Conservation (phyloP, 2,113 vertebrate species). For the Cariama cristata region DNA sequence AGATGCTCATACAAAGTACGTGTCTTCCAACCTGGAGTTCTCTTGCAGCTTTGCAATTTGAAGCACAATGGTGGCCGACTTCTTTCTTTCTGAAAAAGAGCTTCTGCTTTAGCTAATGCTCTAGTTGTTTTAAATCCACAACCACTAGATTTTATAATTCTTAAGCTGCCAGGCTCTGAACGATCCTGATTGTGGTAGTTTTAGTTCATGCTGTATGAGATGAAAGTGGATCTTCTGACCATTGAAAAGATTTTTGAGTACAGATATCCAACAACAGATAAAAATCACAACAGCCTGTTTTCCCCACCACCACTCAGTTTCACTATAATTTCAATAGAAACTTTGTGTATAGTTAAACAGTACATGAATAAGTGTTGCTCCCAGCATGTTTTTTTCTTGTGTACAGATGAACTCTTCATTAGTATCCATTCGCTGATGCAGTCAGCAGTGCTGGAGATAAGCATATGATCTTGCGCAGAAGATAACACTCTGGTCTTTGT, state of each 20-base stretch:
- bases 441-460: not conserved
- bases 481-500: not conserved
- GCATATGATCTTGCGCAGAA: not conserved
- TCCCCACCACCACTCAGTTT: not conserved
- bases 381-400: not conserved
- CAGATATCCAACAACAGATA: not conserved
- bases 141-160: not conserved
- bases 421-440: not conserved
- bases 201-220: not conserved
- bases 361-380: not conserved
- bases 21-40: not conserved
- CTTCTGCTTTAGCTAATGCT: not conserved
- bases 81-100: not conserved
- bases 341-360: not conserved
- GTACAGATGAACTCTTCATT: not conserved
- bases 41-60: not conserved
- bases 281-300: not conserved
- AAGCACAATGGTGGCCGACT: not conserved
- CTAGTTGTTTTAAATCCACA: not conserved
- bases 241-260: not conserved
- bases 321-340: not conserved
- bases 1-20: rapidly evolving
- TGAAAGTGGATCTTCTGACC: not conserved
- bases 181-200: not conserved
- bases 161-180: not conserved